Evolutionary conservation across 2,888 invertebrate species (phyloP), one percentile per base, ranked within the genome.

Genomic region (Drosophila fungiperda): DNA sequence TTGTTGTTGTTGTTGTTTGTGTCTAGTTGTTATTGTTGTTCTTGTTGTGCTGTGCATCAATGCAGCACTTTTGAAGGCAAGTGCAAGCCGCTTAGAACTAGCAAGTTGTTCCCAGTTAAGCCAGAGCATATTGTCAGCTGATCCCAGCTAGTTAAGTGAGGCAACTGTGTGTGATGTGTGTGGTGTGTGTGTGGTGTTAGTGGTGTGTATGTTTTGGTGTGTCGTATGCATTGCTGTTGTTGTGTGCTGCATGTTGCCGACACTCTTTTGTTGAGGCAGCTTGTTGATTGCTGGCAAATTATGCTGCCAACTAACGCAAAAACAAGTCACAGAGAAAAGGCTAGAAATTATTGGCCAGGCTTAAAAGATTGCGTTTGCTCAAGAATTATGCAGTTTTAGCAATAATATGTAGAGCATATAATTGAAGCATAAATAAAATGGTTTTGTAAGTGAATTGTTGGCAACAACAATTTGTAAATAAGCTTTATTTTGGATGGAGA

Each of bases 81-180:
- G 70, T 83, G 73, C 68, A 81, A 68, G 69, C 70, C 40, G 74
- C 75, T 80, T 78, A 61, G 42, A 67, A 68, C 60, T 68, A 68
- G 26, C 33, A 23, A 57, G 38, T 23, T 65, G n/a, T 49, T 52
- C 50, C 7, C 17, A 35, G 57, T 49, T 59, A 67, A 72, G 59
- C 48, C 54, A 42, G 29, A 62, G 55, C 78, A 78, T 68, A 75
- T 75, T 78, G 72, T 60, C 78, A 72, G 72, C 72, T 78, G 78
- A 78, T 78, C 63, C 73, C 12, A 57, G 49, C 73, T 20, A 65
- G 65, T 63, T 29, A 36, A 36, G 23, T 36, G 35, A 9, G 23
- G 12, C 59, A 72, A 58, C 40, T 53, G 11, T 12, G 12, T 38
- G 1, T 23, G 23, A n/a, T 26, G 45, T 53, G 52, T 57, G 55